Evolutionary conservation across 2,797 vertebrate genomes (phyloP).

Genomic region (Aphelocoma californica): DNA sequence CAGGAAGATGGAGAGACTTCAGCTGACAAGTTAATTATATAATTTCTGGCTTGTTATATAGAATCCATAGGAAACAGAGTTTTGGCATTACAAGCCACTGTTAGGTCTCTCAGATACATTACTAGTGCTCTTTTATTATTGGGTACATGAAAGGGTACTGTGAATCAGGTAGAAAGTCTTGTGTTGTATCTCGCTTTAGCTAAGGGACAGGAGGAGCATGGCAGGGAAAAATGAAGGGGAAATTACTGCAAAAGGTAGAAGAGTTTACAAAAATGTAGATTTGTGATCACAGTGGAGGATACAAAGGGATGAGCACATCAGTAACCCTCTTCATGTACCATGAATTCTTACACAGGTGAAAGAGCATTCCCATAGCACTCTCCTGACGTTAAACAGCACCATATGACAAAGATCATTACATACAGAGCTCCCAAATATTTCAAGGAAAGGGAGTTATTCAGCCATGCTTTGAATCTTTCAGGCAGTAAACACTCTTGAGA

Average conservation of each 20-base stretch:
- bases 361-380: neutral
- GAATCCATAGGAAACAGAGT: neutral
- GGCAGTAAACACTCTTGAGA: neutral
- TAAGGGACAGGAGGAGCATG: neutral
- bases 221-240: neutral
- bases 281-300: neutral
- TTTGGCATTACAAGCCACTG: neutral
- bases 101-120: neutral
- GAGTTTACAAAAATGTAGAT: neutral
- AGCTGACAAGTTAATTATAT: neutral
- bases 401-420: neutral
- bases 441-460: neutral
- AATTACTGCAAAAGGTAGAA: neutral
- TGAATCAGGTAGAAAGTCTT: neutral
- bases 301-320: neutral
- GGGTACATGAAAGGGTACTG: neutral
- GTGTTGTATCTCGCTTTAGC: accelerated
- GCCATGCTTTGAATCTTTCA: neutral
- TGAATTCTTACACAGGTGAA: neutral
- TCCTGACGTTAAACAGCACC: neutral
- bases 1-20: neutral
- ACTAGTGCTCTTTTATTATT: neutral
- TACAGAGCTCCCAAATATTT: neutral
- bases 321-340: neutral
- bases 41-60: neutral